Conservation (phyloP, 2,797 vertebrate genomes). For the Pseudochaenichthys georgianus region DNA sequence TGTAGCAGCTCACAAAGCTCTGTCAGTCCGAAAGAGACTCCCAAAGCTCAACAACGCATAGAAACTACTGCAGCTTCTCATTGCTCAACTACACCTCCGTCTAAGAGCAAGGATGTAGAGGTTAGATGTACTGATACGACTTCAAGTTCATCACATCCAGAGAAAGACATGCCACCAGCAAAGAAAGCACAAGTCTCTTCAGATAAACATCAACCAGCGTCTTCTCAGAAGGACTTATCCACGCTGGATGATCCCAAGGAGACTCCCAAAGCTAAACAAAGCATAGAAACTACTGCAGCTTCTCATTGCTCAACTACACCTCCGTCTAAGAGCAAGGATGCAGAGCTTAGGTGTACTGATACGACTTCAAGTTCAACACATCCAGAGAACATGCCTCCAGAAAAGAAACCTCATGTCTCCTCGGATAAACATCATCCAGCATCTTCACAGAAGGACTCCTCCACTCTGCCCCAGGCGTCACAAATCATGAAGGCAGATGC, state of each 20-base stretch:
- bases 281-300: conserved; percentile 29
- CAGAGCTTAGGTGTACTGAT: conserved; percentile 20
- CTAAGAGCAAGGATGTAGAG: conserved; percentile 37
- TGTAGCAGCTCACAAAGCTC: conserved; percentile 46
- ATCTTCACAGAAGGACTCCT: conserved; percentile 46
- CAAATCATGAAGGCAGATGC: conserved; percentile 36
- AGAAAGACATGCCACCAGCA: conserved; percentile 50
- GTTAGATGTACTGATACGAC: conserved; percentile 24
- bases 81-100: conserved; percentile 19
- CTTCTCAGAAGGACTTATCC: conserved; percentile 50
- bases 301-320: conserved; percentile 15
- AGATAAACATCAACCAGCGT: conserved; percentile 57
- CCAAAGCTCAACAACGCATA: conserved; percentile 42
- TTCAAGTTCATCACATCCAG: conserved; percentile 29
- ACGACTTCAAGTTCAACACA: conserved; percentile 35
- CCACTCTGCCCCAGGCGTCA: conserved; percentile 38
- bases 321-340: conserved; percentile 33
- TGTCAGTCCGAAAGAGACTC: conserved; percentile 36
- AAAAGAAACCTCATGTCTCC: conserved; percentile 48
- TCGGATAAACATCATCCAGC: conserved; percentile 56
- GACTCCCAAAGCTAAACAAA: conserved; percentile 43
- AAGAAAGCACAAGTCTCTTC: conserved; percentile 50
- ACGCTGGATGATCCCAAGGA: conserved; percentile 35
- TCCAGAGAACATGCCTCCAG: conserved; percentile 53
- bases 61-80: conserved; percentile 28